Evolutionary conservation across 2,888 invertebrate species (phyloP).

Genomic region (Hofmannophila pseudospretella): DNA sequence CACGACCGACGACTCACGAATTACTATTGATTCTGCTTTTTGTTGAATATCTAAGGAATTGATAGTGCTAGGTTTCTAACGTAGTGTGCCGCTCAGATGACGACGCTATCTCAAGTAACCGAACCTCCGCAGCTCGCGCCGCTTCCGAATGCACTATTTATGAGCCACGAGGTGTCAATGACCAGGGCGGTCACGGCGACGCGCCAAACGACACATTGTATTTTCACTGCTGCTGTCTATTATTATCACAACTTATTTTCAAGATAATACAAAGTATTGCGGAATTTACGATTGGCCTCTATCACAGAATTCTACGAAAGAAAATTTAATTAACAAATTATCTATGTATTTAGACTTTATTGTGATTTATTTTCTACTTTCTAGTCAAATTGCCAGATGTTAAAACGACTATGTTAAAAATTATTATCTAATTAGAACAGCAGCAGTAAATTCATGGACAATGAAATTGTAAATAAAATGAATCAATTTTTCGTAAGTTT

Average conservation of each 20-base stretch:
- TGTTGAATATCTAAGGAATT: background rate
- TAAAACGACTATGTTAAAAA: background rate
- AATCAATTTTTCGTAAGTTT: conserved; percentile 20
- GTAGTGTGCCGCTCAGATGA: background rate
- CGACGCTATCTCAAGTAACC: background rate
- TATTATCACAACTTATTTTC: background rate
- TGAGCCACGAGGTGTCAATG: conserved; percentile 1
- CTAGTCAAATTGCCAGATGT: conserved; percentile 21
- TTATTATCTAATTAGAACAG: too few relatives aligned
- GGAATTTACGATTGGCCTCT: too few relatives aligned
- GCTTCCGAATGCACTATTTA: background rate
- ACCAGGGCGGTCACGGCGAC: conserved; percentile 1
- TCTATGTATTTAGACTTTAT: background rate
- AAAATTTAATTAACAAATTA: background rate
- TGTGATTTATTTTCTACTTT: conserved; percentile 23
- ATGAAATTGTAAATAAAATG: conserved; percentile 11
- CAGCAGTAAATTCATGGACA: conserved; percentile 20
- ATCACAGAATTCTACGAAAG: too few relatives aligned
- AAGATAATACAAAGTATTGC: background rate
- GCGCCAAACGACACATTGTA: background rate
- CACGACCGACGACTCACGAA: background rate
- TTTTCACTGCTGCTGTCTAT: conserved; percentile 6
- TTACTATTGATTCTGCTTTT: background rate
- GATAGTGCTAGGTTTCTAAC: background rate
- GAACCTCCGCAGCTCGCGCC: background rate